phyloP scores from a whole-genome alignment of 2,113 vertebrate genomes.

The Paedocypris sp. region DNA sequence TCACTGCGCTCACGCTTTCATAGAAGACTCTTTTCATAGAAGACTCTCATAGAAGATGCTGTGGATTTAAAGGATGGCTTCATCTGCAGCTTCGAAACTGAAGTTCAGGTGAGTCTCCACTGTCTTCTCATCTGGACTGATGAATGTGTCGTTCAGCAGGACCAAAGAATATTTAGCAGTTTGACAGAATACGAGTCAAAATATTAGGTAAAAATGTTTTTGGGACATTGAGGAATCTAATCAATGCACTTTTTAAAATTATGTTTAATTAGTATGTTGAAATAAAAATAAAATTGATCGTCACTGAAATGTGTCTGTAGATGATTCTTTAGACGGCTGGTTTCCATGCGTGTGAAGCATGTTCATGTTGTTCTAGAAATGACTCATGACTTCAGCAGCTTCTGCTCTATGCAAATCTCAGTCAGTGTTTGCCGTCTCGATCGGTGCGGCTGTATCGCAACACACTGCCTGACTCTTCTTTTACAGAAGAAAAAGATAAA shows the following conservation, averaged over 20 bases:
- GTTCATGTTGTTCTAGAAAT: constrained; percentile 11
- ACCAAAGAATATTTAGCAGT: no score
- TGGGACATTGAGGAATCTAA: no score
- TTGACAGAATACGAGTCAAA: no score
- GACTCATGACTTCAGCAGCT: constrained; percentile 36
- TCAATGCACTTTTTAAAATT: no score
- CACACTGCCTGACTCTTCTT: constrained; percentile 4
- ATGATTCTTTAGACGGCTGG: no score
- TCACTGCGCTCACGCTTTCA: no score
- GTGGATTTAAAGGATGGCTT: constrained; percentile 3
- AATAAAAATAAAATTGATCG: neutral
- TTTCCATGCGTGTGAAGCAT: constrained; percentile 18
- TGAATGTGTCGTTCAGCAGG: no score
- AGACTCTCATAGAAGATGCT: neutral
- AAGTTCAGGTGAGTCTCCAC: no score
- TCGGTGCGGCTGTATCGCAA: neutral
- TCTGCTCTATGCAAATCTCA: constrained; percentile 34
- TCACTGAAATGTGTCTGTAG: neutral
- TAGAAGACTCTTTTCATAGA: neutral
- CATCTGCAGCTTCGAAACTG: no score
- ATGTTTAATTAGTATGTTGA: no score
- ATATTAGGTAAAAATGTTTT: no score
- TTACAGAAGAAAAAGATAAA: constrained; percentile 10
- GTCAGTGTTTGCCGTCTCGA: neutral
- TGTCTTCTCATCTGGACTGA: no score